Conservation (phyloP, 2,888 invertebrate species). For the Heliconius hortense region DNA sequence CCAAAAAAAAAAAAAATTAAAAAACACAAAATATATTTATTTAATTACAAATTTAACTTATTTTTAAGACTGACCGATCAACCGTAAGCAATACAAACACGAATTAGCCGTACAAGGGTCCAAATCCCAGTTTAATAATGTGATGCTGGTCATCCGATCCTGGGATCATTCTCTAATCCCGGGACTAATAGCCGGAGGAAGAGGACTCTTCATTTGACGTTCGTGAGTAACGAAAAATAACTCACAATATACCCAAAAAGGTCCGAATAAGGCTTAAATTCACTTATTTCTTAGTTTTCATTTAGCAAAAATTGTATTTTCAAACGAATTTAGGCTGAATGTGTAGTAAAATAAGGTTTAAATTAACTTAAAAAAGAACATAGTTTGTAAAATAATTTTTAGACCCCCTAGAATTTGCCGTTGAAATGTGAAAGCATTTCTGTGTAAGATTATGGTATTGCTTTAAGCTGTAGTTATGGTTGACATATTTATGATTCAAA, state of each 20-base stretch:
- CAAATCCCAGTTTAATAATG: constrained; percentile 75
- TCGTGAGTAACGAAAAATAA: constrained; percentile 20
- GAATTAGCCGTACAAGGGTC: constrained; percentile 70
- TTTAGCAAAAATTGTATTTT: background rate
- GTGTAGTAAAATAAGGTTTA: constrained; percentile 43
- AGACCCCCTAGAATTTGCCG: constrained; percentile 57
- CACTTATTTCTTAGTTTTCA: background rate
- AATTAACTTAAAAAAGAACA: constrained; percentile 40
- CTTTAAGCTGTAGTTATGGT: constrained; percentile 59
- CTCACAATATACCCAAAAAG: constrained; percentile 33
- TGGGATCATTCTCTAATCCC: constrained; percentile 75
- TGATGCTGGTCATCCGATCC: constrained; percentile 77
- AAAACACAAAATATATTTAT: background rate
- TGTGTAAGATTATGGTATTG: constrained; percentile 78
- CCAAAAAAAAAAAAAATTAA: background rate
- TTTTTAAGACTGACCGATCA: constrained; percentile 23
- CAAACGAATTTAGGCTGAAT: constrained; percentile 10
- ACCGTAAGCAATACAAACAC: constrained; percentile 60
- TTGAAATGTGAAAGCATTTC: constrained; percentile 79
- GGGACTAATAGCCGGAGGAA: constrained; percentile 72
- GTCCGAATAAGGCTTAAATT: constrained; percentile 19
- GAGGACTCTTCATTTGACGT: constrained; percentile 48
- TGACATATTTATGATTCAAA: constrained; percentile 43
- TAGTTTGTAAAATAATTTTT: constrained; percentile 61
- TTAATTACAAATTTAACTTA: constrained; percentile 10